Percentiles rank a stretch among this genome's conserved stretches.
Evolutionary conservation across 2,797 vertebrate species (phyloP).

Genomic region (Platalea minor): DNA sequence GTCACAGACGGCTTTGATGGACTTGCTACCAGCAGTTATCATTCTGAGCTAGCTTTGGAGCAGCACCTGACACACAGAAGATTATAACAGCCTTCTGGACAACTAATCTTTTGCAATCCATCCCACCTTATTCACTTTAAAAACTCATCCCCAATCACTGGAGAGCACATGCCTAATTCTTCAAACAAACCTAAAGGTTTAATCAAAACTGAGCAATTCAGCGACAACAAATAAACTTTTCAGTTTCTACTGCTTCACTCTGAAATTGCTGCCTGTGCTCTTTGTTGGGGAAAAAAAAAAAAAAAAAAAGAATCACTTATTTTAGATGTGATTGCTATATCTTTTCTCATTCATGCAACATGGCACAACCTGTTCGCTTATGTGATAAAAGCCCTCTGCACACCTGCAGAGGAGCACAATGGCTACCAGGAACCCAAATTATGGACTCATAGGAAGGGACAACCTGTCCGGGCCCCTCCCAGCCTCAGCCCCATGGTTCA

Average conservation of each 20-base stretch:
- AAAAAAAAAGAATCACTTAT: neutral
- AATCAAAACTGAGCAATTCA: neutral
- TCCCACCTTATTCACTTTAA: neutral
- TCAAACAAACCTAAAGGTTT: neutral
- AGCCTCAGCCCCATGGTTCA: neutral
- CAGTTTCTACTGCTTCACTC: neutral
- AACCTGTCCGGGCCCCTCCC: rapidly evolving
- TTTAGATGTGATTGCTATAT: neutral
- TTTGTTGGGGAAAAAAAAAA: neutral
- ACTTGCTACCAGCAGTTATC: neutral
- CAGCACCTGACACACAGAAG: neutral
- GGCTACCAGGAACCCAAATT: neutral
- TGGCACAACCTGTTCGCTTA: neutral
- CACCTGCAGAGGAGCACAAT: neutral
- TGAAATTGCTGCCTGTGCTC: neutral
- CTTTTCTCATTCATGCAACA: neutral
- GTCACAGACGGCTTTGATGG: neutral
- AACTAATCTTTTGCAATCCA: neutral
- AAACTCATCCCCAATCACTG: neutral
- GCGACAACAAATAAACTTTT: neutral
- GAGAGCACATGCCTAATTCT: neutral
- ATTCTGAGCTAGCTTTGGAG: neutral
- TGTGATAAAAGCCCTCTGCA: neutral
- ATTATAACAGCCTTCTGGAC: neutral
- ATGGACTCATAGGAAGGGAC: neutral